Conservation (phyloP, 2,113 vertebrate genomes). For the Etheostoma spectabile region DNA sequence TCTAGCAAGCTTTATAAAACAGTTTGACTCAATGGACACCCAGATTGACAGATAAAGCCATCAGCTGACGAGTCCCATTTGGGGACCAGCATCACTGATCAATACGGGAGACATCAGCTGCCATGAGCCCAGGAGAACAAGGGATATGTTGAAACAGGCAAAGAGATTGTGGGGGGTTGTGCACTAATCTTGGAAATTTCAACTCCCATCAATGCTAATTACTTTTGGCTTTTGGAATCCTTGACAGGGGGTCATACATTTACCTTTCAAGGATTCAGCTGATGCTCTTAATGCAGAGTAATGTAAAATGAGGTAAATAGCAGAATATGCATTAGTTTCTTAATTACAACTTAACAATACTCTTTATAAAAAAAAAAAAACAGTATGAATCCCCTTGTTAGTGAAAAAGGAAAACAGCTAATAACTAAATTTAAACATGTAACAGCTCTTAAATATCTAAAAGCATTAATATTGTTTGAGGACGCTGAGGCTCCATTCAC, state of each 20-base stretch:
- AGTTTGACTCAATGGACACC: slow-evolving; percentile 74
- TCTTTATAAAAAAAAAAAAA: background rate
- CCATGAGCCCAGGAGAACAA: slow-evolving; percentile 45
- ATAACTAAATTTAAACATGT: background rate
- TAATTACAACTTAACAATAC: background rate
- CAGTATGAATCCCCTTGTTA: background rate
- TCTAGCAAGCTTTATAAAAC: slow-evolving; percentile 55
- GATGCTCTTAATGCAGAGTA: slow-evolving; percentile 37
- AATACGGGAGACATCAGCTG: slow-evolving; percentile 76
- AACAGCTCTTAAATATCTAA: background rate
- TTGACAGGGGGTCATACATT: slow-evolving; percentile 43
- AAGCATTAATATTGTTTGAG: background rate
- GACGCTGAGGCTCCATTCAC: too few species aligned
- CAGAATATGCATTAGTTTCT: background rate
- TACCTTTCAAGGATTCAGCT: slow-evolving; percentile 39
- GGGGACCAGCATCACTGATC: slow-evolving; percentile 63
- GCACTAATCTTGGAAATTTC: slow-evolving; percentile 50
- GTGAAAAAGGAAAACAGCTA: background rate
- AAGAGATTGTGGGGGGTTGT: slow-evolving; percentile 21
- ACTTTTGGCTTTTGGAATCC: slow-evolving; percentile 65
- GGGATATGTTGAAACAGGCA: slow-evolving; percentile 33
- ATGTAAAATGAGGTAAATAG: slow-evolving; percentile 27
- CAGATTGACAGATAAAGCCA: slow-evolving; percentile 75
- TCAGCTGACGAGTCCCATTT: slow-evolving; percentile 74
- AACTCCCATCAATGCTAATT: slow-evolving; percentile 72